Conservation (phyloP, 2,113 vertebrate species). For the Nothobranchius furzeri region DNA sequence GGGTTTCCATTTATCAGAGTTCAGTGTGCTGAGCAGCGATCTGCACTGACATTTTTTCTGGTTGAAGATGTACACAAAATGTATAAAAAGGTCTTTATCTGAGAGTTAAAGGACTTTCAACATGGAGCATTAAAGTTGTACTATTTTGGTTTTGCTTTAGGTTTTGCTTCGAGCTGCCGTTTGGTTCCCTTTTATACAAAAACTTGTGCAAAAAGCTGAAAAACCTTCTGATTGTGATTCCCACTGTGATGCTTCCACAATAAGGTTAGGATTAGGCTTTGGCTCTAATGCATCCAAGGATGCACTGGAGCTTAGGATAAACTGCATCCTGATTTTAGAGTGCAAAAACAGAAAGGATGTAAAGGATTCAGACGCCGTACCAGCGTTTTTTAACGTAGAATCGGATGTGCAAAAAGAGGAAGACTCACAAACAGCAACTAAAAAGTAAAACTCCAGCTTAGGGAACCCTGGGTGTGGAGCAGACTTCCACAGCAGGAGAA, state of each 20-base stretch:
- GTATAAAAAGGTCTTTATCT: background rate
- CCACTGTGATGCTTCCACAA: background rate
- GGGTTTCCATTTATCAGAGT: constrained; percentile 7
- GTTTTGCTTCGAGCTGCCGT: background rate
- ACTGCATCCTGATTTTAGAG: background rate
- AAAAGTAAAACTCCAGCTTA: too few species aligned
- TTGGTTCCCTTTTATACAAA: too few species aligned
- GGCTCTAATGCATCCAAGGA: too few species aligned
- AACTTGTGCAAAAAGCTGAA: too few species aligned
- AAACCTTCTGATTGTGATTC: too few species aligned
- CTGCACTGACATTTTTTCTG: background rate
- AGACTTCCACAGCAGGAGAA: too few species aligned
- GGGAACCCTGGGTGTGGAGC: too few species aligned
- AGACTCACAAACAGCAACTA: background rate
- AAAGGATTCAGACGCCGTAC: too few species aligned
- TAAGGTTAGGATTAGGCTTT: background rate
- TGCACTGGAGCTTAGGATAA: background rate
- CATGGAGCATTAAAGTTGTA: too few species aligned
- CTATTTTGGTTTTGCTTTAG: background rate
- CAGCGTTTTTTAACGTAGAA: too few species aligned
- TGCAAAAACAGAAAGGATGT: too few species aligned
- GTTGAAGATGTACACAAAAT: background rate
- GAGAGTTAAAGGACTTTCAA: background rate
- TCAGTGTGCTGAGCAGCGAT: background rate
- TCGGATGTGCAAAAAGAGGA: too few species aligned